Percentiles rank a stretch among this genome's conserved stretches.
Evolutionary conservation across 37 sponge, comb jelly and placozoan genomes (phyloP).

Genomic region (Chondrosia reniformis): DNA sequence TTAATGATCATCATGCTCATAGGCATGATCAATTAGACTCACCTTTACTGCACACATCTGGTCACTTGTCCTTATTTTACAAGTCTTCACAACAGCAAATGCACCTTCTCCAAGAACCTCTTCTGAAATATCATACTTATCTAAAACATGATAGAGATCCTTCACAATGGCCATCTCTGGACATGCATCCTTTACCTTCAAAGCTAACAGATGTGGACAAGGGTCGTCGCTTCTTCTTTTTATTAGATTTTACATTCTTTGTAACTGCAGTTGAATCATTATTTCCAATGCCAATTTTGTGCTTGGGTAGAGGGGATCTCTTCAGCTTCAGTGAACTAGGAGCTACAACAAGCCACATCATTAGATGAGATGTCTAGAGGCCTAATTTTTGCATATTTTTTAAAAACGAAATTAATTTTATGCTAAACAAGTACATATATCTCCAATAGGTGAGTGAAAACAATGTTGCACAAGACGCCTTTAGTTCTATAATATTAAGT

Average conservation of each 20-base stretch:
- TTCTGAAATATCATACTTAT: conserved; percentile 33
- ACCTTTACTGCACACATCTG: conserved; percentile 74
- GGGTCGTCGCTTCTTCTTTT: conserved; percentile 6
- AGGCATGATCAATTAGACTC: not conserved
- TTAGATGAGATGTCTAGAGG: too few species aligned
- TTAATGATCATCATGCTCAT: too few species aligned
- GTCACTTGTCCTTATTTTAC: conserved; percentile 14
- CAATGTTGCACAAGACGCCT: too few species aligned
- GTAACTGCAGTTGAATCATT: not conserved
- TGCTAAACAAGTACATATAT: too few species aligned
- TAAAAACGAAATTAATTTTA: too few species aligned
- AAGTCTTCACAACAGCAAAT: conserved; percentile 52
- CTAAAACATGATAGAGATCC: not conserved
- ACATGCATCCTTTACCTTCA: conserved; percentile 15
- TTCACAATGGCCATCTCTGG: not conserved
- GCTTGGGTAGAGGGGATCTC: not conserved
- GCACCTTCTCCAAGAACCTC: conserved; percentile 66
- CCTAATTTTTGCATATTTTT: too few species aligned
- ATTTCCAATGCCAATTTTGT: too few species aligned
- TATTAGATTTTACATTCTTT: not conserved
- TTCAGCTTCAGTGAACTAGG: not conserved
- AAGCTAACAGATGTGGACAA: not conserved
- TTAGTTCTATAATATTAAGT: too few species aligned
- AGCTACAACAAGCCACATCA: not conserved
- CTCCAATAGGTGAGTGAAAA: too few species aligned